Base-by-base conservation (phyloP, 2,797 vertebrate species). In the Craterocephalus amniculus region DNA sequence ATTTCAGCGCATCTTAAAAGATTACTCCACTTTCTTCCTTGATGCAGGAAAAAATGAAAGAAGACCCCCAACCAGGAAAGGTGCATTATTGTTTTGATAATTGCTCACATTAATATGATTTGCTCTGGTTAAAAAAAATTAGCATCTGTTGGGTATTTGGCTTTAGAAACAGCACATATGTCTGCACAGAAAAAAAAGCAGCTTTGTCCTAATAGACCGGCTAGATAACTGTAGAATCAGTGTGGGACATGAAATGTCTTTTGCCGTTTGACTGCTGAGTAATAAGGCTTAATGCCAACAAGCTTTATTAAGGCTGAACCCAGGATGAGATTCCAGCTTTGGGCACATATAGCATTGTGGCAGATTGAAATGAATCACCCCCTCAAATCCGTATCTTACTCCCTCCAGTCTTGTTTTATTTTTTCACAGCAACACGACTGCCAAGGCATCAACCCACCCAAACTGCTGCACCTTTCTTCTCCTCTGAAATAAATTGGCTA, bases 361-460 rank as follows among this genome's bases (percentile, higher is more conserved):
- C 90, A 91, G 84, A 89, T 80, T 89, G 86, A 87, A 87, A 89
- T 91, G 90, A 92, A 90, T 93, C 90, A 89, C 87, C 79, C 84
- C 80, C 75, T 88, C 79, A 80, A 87, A 88, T 87, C 84, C 81
- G 83, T 70, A 86, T 86, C 90, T 83, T 82, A 68, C 70, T 83
- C 86, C 87, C 83, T 83, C 79, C 84, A 84, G 83, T 85, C 79
- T 82, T 87, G 75, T 87, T 88, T 87, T 85, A 83, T 36, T 87
- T 87, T 87, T 86, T 84, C 36, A 55, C 79, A 78, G 77, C 84
- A 68, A 69, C 82, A 64, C 56, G 5, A 52, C 83, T 89, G 90
- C 91, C 89, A 90, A 85, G 72, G 74, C 84, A 86, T 87, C 85
- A 87, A 79, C 86, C 86, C 84, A 87, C 87, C 86, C 74, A 54